Conservation (phyloP, 2,113 vertebrate genomes). For the Ceyx margarethae region DNA sequence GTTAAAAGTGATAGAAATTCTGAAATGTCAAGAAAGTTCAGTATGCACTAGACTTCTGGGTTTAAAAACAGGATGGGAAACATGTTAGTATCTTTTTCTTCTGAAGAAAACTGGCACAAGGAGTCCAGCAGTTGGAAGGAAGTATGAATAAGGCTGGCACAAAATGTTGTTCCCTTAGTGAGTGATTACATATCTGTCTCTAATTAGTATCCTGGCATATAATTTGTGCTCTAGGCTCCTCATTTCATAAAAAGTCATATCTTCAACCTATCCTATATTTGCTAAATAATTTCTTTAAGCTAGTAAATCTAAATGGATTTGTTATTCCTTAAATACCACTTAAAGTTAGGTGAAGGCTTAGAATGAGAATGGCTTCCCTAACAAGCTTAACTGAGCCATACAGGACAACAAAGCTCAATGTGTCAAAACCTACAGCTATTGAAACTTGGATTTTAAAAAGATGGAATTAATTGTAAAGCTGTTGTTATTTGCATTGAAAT, state of each 20-base stretch:
- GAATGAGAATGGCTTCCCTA: slow-evolving; percentile 5
- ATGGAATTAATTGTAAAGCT: slow-evolving; percentile 42
- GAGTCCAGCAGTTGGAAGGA: slow-evolving; percentile 52
- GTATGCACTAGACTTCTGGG: slow-evolving; percentile 53
- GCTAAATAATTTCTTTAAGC: slow-evolving; percentile 6
- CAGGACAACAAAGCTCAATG: not conserved
- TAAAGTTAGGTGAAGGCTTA: slow-evolving; percentile 8
- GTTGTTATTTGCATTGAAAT: slow-evolving; percentile 38
- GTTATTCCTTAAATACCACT: slow-evolving; percentile 5
- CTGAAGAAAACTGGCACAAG: slow-evolving; percentile 61
- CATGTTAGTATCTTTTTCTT: slow-evolving; percentile 35
- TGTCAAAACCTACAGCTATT: not conserved
- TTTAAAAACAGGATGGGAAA: slow-evolving; percentile 69
- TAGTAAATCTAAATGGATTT: not conserved
- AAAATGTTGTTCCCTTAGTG: slow-evolving; percentile 41
- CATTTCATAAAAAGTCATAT: slow-evolving; percentile 19
- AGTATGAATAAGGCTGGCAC: slow-evolving; percentile 57
- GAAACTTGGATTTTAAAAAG: slow-evolving; percentile 3
- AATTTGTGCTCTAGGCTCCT: slow-evolving; percentile 1
- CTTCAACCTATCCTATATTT: not conserved
- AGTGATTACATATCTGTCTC: slow-evolving; percentile 43
- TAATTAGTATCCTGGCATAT: slow-evolving; percentile 48
- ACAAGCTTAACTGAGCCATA: slow-evolving; percentile 6
- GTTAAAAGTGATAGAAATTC: slow-evolving; percentile 74
- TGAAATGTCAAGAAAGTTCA: slow-evolving; percentile 70